A percentile compares a stretch with the other conserved stretches of the same genome.
Evolutionary conservation across 2,888 invertebrate genomes (phyloP).

Genomic region (Nudaria mundana): DNA sequence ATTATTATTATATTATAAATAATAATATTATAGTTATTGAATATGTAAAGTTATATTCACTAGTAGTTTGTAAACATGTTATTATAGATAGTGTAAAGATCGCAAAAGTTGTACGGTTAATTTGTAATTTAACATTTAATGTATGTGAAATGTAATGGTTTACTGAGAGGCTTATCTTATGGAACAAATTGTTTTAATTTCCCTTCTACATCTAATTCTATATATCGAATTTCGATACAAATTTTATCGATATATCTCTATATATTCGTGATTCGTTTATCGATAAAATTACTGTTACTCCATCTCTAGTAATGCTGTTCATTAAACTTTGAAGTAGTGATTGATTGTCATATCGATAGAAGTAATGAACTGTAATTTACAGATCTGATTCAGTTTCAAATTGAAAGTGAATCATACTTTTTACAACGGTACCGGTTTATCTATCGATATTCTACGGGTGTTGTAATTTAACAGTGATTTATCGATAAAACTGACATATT

Average conservation of each 20-base stretch:
- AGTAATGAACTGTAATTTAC: too few relatives aligned
- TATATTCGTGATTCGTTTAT: background rate
- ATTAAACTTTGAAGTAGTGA: background rate
- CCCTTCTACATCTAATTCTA: conserved; percentile 17
- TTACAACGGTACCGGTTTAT: background rate
- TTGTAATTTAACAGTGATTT: conserved; percentile 12
- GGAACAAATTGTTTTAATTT: conserved; percentile 36
- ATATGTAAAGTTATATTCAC: conserved; percentile 40
- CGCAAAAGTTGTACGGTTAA: conserved; percentile 52
- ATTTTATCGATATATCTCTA: background rate
- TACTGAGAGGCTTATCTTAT: conserved; percentile 62
- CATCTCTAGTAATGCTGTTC: background rate
- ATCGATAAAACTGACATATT: conserved; percentile 15
- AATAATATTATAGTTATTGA: conserved; percentile 39
- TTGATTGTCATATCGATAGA: background rate
- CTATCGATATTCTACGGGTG: conserved; percentile 2
- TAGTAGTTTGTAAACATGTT: conserved; percentile 36
- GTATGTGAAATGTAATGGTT: conserved; percentile 41
- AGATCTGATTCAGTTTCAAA: too few relatives aligned
- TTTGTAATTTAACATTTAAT: conserved; percentile 61
- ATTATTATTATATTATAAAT: conserved; percentile 36
- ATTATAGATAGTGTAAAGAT: conserved; percentile 51
- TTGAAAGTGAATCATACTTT: background rate
- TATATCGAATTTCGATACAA: background rate
- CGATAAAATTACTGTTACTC: background rate